Base-by-base conservation (phyloP, 92 coral and sea anemone genomes). In the Umimayanthus chanpuru region DNA sequence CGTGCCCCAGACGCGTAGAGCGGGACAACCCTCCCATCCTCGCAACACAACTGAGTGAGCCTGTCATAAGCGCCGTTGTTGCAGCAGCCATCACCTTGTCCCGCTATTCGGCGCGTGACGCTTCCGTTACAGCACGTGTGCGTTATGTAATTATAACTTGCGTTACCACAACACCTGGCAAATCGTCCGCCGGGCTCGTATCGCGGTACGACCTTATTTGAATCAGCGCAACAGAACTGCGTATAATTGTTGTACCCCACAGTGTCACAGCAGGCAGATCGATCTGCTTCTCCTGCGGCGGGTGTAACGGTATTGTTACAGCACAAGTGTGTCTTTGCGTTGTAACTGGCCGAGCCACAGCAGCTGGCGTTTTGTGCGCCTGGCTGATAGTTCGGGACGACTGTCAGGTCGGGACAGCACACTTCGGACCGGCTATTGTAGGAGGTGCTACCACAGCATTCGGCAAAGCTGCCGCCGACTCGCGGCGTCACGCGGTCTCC, bases 111-210 rank as follows among this genome's bases (percentile, higher is more conserved):
- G 21, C 75, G 36, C 30, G 86, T 49, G 7, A 85, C 78, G 77
- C 55, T 43, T 8, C 68, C 86, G 79, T 89, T 76, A 23, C 91
- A 89, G 82, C 91, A 89, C 49, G 85, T 80, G 74, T 85, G 88
- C 6, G 85, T 85, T 40, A 56, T 39, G 67, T 73, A 76, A 40
- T 89, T 81, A 53, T 85, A 89, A 21, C 84, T 83, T 18, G 75
- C 79, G 32, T 74, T 75, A 40, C 89, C 91, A 67, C 91, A 89
- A 76, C 91, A 89, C 55, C 38, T 77, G 72, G 80, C 91, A 66
- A 40, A 36, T 29, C 64, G 43, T 6, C 86, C 90, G 20, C 90
- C 90, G 10, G 77, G 77, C 9, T 61, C 76, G 36, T 87, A 87
- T 18, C 85, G 73, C 38, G 32, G 65, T 50, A 65, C 66, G 3